Conservation (phyloP, 2,797 vertebrate genomes). For the Fistularia commersonii region DNA sequence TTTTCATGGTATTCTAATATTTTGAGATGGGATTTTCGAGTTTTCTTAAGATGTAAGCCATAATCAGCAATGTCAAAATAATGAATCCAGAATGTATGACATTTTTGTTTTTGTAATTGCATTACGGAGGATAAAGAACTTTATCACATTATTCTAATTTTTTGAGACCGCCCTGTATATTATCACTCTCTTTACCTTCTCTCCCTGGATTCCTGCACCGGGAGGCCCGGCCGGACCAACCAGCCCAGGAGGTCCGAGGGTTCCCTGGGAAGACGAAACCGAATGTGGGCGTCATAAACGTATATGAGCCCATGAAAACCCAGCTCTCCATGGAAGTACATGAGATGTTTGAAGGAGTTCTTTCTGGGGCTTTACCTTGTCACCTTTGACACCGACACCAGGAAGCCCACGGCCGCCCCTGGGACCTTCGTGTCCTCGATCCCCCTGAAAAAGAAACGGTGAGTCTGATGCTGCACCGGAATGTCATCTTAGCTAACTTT, state of each 20-base stretch:
- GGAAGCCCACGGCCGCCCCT: constrained; percentile 70
- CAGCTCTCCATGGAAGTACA: not conserved
- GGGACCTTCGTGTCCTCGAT: constrained; percentile 78
- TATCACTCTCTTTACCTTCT: constrained; percentile 68
- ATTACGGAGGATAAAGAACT: too few relatives aligned
- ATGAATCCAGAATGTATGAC: too few relatives aligned
- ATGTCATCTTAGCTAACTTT: constrained; percentile 2
- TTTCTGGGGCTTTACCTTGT: constrained; percentile 71
- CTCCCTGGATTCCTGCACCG: constrained; percentile 79
- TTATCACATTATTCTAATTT: too few relatives aligned
- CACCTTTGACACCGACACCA: constrained; percentile 80
- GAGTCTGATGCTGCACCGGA: not conserved
- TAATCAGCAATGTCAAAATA: too few relatives aligned
- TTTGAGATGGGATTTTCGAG: too few relatives aligned
- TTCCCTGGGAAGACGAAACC: constrained; percentile 67
- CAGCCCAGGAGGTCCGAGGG: constrained; percentile 71
- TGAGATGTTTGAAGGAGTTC: not conserved
- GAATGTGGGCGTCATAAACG: not conserved
- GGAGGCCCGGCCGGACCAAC: constrained; percentile 73
- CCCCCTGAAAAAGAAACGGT: constrained; percentile 72
- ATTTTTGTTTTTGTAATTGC: too few relatives aligned
- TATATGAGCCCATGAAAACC: too few relatives aligned
- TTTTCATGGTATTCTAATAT: too few relatives aligned
- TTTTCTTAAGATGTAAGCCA: too few relatives aligned
- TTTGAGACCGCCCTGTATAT: not conserved